Percentiles rank a stretch among this genome's conserved stretches.
Conservation (phyloP, 2,113 vertebrate genomes). For the Spizaetus ornatus region DNA sequence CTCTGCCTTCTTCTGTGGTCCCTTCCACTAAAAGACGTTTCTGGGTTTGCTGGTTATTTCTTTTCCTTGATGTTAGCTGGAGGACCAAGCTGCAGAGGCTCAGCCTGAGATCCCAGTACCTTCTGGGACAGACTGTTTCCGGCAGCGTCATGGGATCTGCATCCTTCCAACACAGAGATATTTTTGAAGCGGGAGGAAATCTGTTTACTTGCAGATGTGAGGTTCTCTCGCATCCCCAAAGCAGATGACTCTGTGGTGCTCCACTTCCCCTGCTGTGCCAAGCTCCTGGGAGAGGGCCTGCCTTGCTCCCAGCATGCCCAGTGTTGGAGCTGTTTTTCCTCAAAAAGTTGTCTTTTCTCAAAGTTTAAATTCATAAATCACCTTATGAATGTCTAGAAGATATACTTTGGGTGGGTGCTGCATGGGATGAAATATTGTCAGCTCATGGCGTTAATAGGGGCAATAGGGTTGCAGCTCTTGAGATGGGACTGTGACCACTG, state of each 20-base stretch:
- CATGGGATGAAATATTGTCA: not conserved
- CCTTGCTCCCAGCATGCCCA: not conserved
- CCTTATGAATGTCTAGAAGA: not conserved
- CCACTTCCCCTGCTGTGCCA: not conserved
- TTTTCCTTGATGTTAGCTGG: not conserved
- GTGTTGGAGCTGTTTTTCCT: not conserved
- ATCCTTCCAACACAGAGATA: not conserved
- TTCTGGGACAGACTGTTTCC: not conserved
- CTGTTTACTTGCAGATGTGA: slow-evolving; percentile 19
- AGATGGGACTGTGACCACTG: not conserved
- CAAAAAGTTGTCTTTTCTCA: not conserved
- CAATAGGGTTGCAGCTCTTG: not conserved
- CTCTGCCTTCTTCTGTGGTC: not conserved
- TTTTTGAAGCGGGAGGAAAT: slow-evolving; percentile 4
- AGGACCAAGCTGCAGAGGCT: not conserved
- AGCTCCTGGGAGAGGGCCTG: not conserved
- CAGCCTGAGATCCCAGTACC: not conserved
- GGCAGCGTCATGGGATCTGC: not conserved
- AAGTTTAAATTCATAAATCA: not conserved
- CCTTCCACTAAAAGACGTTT: not conserved
- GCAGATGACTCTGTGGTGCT: not conserved
- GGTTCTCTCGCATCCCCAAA: not conserved
- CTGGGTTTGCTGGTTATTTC: not conserved
- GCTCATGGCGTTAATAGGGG: not conserved
- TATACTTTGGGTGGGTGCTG: not conserved